Evolutionary conservation across 2,113 vertebrate genomes (phyloP).

Genomic region (Odontesthes bonariensis): DNA sequence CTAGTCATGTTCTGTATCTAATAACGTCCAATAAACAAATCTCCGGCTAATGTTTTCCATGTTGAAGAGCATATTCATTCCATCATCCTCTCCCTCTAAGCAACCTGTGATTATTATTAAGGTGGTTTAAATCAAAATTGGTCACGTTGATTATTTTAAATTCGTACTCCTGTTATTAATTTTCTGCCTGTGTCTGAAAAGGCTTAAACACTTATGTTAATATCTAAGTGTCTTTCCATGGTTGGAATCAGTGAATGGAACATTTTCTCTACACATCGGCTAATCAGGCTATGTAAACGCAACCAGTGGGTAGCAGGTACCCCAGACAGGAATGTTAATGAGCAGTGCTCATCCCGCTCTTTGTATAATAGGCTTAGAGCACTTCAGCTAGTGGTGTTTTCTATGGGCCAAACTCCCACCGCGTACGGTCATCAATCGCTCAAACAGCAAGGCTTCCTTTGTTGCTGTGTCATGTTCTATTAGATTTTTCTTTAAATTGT

Average conservation of each 20-base stretch:
- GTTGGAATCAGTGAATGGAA: slow-evolving; percentile 12
- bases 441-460: slow-evolving; percentile 46
- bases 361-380: slow-evolving; percentile 75
- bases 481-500: slow-evolving; percentile 2
- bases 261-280: slow-evolving; percentile 26
- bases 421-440: slow-evolving; percentile 46
- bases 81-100: slow-evolving; percentile 1
- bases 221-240: neutral
- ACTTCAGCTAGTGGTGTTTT: slow-evolving; percentile 42
- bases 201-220: neutral
- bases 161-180: slow-evolving; percentile 5
- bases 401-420: slow-evolving; percentile 45
- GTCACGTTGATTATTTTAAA: slow-evolving; percentile 37
- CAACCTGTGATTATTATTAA: neutral
- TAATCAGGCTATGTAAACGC: slow-evolving; percentile 68
- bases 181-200: slow-evolving; percentile 9
- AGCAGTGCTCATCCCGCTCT: slow-evolving; percentile 68
- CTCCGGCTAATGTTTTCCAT: slow-evolving; percentile 44
- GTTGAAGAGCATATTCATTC: slow-evolving; percentile 19
- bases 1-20: slow-evolving; percentile 29
- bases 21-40: slow-evolving; percentile 42
- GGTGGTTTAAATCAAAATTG: slow-evolving; percentile 5
- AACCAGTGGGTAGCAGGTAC: slow-evolving; percentile 64
- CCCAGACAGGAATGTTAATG: slow-evolving; percentile 80
- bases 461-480: slow-evolving; percentile 41